A percentile compares a stretch with the other conserved stretches of the same genome.
Evolutionary conservation across 2,797 vertebrate genomes (phyloP).

Genomic region (Falco cherrug): DNA sequence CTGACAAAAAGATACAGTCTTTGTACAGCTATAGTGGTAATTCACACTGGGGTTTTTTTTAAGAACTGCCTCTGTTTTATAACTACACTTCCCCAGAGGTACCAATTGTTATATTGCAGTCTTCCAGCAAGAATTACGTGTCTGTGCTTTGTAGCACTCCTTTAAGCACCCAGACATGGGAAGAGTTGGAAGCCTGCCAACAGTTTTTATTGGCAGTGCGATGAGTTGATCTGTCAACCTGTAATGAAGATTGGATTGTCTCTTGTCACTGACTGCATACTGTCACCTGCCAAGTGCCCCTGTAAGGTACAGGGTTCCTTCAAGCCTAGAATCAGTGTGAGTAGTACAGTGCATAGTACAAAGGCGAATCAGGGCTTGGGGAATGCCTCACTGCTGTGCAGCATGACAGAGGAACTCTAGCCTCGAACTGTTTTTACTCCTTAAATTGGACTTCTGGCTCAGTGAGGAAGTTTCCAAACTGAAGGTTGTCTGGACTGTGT

Average conservation of each 20-base stretch:
- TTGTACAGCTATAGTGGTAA: background rate
- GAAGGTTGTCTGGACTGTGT: background rate
- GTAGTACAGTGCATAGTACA: background rate
- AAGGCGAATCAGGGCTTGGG: background rate
- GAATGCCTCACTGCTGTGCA: background rate
- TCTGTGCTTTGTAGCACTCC: conserved; percentile 18
- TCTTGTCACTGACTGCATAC: background rate
- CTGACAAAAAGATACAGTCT: background rate
- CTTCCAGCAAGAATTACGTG: background rate
- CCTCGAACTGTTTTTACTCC: background rate
- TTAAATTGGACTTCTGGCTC: background rate
- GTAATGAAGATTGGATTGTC: background rate
- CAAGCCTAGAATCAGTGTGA: background rate
- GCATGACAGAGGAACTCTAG: background rate
- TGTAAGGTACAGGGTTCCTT: background rate
- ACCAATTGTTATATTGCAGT: background rate
- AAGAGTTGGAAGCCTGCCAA: background rate
- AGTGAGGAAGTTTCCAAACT: background rate
- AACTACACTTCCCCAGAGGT: conserved; percentile 6
- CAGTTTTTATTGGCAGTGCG: background rate
- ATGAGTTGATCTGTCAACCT: background rate
- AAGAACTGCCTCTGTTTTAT: background rate
- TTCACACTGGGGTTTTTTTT: background rate
- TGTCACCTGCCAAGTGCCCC: background rate
- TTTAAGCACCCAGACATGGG: background rate